Evolutionary conservation across 2,888 invertebrate species (phyloP).

Genomic region (Brachyptera risi): DNA sequence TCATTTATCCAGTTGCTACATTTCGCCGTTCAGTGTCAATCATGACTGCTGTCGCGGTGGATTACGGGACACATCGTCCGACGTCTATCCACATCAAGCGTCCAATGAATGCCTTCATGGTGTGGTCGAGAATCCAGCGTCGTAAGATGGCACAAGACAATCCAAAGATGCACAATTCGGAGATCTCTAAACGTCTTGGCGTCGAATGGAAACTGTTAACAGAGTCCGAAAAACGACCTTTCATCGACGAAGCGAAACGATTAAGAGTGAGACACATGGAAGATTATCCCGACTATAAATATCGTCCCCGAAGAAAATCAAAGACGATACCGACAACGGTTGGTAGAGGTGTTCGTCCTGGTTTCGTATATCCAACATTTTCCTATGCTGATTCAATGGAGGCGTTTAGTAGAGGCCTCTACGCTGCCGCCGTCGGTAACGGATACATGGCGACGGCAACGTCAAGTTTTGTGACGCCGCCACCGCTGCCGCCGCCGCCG

Average conservation of each 20-base stretch:
- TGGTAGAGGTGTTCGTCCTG: background rate
- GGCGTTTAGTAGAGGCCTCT: slow-evolving; percentile 20
- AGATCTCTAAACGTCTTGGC: slow-evolving; percentile 52
- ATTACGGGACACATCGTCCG: background rate
- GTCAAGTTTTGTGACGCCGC: background rate
- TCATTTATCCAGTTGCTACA: too few species aligned
- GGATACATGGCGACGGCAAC: background rate
- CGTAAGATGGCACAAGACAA: slow-evolving; percentile 53
- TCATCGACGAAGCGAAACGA: slow-evolving; percentile 54
- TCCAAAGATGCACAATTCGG: slow-evolving; percentile 56
- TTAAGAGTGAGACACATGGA: slow-evolving; percentile 47
- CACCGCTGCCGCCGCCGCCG: background rate
- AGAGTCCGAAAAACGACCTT: slow-evolving; percentile 51
- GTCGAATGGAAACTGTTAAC: slow-evolving; percentile 52
- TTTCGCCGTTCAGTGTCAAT: background rate
- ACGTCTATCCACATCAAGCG: slow-evolving; percentile 47
- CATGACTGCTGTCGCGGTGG: background rate
- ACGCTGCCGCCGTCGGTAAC: slow-evolving; percentile 5
- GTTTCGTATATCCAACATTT: slow-evolving; percentile 6
- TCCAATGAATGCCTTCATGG: slow-evolving; percentile 60
- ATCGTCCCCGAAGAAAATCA: slow-evolving; percentile 43
- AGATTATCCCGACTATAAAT: slow-evolving; percentile 48
- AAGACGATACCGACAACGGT: slow-evolving; percentile 30
- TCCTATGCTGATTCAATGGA: slow-evolving; percentile 23
- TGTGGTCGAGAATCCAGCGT: slow-evolving; percentile 52